Evolutionary conservation across 2,797 vertebrate species (phyloP).

Genomic region (Astyanax mexicanus): DNA sequence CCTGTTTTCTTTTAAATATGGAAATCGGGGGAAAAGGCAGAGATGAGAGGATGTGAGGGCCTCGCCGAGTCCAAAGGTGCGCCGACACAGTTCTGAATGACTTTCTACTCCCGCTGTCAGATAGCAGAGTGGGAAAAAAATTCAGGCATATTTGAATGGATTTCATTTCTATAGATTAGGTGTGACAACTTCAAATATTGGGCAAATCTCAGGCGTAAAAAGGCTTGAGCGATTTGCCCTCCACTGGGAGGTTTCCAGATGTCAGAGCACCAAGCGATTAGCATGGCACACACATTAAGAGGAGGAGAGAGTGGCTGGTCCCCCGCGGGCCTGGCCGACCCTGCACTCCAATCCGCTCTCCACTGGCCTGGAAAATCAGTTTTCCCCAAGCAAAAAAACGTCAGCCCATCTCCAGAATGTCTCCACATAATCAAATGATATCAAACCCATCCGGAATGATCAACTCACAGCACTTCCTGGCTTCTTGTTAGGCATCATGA

Average conservation of each 20-base stretch:
- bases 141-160: slow-evolving; percentile 61
- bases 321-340: slow-evolving; percentile 59
- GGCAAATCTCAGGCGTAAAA: slow-evolving; percentile 58
- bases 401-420: slow-evolving; percentile 61
- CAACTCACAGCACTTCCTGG: slow-evolving; percentile 48
- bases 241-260: slow-evolving; percentile 74
- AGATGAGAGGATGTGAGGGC: slow-evolving; percentile 50
- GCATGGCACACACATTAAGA: slow-evolving; percentile 67
- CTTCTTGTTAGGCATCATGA: slow-evolving; percentile 50
- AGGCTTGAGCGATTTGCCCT: slow-evolving; percentile 64
- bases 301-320: slow-evolving; percentile 50
- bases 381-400: not conserved
- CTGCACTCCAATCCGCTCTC: slow-evolving; percentile 65
- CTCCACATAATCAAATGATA: slow-evolving; percentile 70
- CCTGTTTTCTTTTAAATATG: slow-evolving; percentile 55
- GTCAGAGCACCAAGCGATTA: slow-evolving; percentile 76
- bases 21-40: slow-evolving; percentile 58
- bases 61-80: slow-evolving; percentile 63
- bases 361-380: slow-evolving; percentile 69
- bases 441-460: slow-evolving; percentile 67
- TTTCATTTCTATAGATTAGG: slow-evolving; percentile 73
- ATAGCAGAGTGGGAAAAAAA: slow-evolving; percentile 17
- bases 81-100: slow-evolving; percentile 66
- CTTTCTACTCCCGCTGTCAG: slow-evolving; percentile 54
- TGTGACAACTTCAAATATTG: slow-evolving; percentile 78